Percentiles rank a stretch among this genome's conserved stretches.
phyloP scores from a whole-genome alignment of 2,888 invertebrate species.

The Microctonus hyperodae region DNA sequence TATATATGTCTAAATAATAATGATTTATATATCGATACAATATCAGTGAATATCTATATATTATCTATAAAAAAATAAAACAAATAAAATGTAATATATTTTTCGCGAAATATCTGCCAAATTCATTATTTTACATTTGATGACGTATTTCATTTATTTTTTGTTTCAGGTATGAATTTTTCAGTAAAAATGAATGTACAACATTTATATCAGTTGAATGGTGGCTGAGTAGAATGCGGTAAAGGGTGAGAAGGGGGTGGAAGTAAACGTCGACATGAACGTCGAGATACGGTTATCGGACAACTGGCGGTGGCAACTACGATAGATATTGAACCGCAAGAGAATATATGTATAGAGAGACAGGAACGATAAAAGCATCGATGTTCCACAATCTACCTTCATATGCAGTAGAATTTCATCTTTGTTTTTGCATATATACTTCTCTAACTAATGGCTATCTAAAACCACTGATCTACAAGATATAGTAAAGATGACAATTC shows the following conservation, averaged over 20 bases:
- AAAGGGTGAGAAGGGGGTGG: background rate
- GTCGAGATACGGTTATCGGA: slow-evolving; percentile 21
- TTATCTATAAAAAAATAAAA: too few relatives aligned
- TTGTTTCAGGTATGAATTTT: slow-evolving; percentile 6
- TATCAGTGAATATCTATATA: background rate
- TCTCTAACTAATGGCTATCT: background rate
- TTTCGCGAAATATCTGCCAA: background rate
- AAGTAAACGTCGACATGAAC: slow-evolving; percentile 16
- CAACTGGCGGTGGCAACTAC: slow-evolving; percentile 10
- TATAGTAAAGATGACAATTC: background rate
- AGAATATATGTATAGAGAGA: slow-evolving; percentile 9
- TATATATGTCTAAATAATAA: background rate
- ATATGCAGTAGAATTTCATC: slow-evolving; percentile 5
- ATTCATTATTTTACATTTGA: background rate
- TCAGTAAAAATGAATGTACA: background rate
- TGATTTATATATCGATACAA: background rate
- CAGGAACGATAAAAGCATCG: slow-evolving; percentile 18
- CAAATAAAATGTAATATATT: background rate
- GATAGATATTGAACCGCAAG: slow-evolving; percentile 21
- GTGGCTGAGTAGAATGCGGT: background rate
- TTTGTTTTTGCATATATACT: background rate
- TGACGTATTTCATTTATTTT: background rate
- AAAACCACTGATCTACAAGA: background rate
- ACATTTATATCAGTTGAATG: background rate
- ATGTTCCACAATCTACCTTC: slow-evolving; percentile 7